These are phyloP conservation scores for Brachirus orientalis DNA, from an alignment of 2,113 vertebrate genomes.

Conservation along the genomic window DNA sequence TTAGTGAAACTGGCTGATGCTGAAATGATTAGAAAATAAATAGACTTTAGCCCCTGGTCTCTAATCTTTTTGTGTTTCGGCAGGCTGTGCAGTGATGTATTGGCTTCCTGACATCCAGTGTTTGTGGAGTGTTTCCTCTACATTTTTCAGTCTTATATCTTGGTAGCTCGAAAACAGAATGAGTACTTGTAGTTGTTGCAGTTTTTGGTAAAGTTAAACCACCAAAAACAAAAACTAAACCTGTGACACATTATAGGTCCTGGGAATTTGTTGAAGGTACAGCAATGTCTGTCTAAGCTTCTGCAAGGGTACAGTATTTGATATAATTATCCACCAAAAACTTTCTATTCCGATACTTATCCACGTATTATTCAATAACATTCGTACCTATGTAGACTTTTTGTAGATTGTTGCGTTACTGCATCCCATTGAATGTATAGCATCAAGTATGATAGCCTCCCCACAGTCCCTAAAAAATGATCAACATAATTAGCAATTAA, in stretches of 20 bases:
- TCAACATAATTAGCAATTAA: slow-evolving; percentile 29
- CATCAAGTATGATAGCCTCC: neutral
- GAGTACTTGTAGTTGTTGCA: neutral
- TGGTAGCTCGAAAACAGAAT: neutral
- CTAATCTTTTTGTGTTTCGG: neutral
- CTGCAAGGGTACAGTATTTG: too few species aligned
- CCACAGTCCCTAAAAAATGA: slow-evolving; percentile 14
- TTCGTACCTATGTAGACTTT: too few species aligned
- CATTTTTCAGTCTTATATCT: neutral
- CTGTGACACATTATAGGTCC: too few species aligned
- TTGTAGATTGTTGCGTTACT: neutral
- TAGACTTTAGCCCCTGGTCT: neutral
- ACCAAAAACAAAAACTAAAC: too few species aligned
- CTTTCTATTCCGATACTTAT: too few species aligned
- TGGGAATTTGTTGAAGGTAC: too few species aligned
- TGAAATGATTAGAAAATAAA: neutral
- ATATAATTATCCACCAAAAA: too few species aligned
- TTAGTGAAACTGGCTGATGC: neutral
- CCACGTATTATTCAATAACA: too few species aligned
- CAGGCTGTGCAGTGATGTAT: neutral
- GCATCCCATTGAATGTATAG: slow-evolving; percentile 1
- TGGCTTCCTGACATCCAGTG: neutral
- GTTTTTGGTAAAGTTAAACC: neutral
- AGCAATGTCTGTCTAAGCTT: too few species aligned
- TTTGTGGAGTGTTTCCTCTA: neutral